Base-by-base conservation (phyloP, 2,888 invertebrate species). In the Eristalinus sepulchralis region DNA sequence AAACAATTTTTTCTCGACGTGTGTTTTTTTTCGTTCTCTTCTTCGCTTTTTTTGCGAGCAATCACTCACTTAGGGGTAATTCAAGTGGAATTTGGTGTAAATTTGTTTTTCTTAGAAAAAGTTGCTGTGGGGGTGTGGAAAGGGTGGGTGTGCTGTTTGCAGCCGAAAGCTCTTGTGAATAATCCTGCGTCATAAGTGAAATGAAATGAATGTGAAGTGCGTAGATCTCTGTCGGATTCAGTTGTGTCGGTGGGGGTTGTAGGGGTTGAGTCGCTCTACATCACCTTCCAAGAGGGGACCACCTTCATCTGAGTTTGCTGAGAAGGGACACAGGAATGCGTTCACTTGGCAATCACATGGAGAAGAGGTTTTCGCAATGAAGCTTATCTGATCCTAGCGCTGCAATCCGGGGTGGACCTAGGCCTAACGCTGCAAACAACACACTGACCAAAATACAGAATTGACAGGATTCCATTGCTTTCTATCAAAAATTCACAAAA, bases 61-160 rank as follows among this genome's bases (percentile, higher is more conserved):
- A 86, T 83, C 73, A 83, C 83, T 78, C 78, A 79, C 83, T 86
- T 86, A 79, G 70, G 78, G 86, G 82, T 73, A 86, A 83, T 83
- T 86, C 86, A 83, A 86, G 73, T 83, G 73, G 86, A 86, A 86
- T 86, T 86, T 83, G 79, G 75, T 79, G 83, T 70, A 86, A 86
- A 79, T 79, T 83, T 86, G 83, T 86, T 85, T 82, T 81, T 64
- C 72, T 71, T 67, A 20, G 62, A 24, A 67, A 71, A 68, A 68
- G 20, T 11, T 34, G 17, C 39, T 24, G 22, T 17, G 72, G 31
- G 9, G n/a, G 8, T n/a, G n/a, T n/a, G n/a, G n/a, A n/a, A n/a
- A 63, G 59, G 17, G 59, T 59, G 34, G 17, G 72, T 33, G 13
- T 20, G 11, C 62, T 55, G 63, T 70, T 27, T 57, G 8, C 55